Conservation (phyloP, 2,888 invertebrate species). For the Platycheirus albimanus region DNA sequence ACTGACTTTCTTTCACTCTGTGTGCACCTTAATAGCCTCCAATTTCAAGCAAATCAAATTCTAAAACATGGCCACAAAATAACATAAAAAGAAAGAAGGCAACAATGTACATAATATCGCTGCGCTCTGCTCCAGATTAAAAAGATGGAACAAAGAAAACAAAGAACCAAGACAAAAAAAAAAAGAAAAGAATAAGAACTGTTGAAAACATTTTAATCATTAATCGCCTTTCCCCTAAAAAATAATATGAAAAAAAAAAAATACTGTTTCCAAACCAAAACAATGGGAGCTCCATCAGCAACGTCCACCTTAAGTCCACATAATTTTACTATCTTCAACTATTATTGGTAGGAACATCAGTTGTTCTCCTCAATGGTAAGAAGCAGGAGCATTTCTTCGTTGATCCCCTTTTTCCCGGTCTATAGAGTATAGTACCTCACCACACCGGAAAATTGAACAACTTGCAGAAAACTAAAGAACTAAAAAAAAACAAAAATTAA, state of each 20-base stretch:
- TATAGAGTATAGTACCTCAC: no score
- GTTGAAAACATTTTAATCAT: slow-evolving; percentile 55
- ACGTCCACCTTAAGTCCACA: slow-evolving; percentile 47
- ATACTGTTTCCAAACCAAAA: slow-evolving; percentile 17
- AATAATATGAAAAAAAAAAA: slow-evolving; percentile 3
- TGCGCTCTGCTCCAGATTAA: slow-evolving; percentile 61
- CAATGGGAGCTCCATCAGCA: slow-evolving; percentile 8
- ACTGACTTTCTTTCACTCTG: slow-evolving; percentile 62
- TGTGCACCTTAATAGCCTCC: slow-evolving; percentile 20
- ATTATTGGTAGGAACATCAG: background rate
- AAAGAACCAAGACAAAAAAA: slow-evolving; percentile 9
- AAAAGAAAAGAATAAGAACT: background rate
- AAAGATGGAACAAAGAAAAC: slow-evolving; percentile 47
- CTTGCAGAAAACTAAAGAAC: slow-evolving; percentile 23
- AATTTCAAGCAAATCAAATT: slow-evolving; percentile 50
- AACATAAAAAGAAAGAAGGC: slow-evolving; percentile 22
- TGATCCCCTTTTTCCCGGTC: background rate
- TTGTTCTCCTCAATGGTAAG: background rate
- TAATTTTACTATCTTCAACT: slow-evolving; percentile 27
- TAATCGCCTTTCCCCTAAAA: slow-evolving; percentile 66
- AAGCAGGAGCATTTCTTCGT: slow-evolving; percentile 25
- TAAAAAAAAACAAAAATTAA: slow-evolving; percentile 33
- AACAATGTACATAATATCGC: slow-evolving; percentile 5
- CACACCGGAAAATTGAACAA: no score
- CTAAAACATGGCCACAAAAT: slow-evolving; percentile 50